phyloP scores from a whole-genome alignment of 2,888 invertebrate species.

The Drosophila trichaetosa region DNA sequence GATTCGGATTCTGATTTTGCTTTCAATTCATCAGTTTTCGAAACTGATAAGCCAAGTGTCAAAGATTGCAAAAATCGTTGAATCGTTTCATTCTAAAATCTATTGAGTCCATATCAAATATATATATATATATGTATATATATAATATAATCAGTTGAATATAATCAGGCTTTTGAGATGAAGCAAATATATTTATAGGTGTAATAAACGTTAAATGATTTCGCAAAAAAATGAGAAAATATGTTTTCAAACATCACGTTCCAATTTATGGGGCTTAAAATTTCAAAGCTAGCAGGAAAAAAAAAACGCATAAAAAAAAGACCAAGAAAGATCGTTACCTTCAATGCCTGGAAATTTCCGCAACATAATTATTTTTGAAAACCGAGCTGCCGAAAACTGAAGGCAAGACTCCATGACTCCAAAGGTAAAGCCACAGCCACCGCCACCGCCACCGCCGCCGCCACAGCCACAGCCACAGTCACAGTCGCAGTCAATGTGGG shows the following conservation, averaged over 20 bases:
- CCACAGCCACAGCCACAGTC: neutral
- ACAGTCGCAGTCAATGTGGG: neutral
- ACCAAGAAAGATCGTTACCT: slow-evolving; percentile 30
- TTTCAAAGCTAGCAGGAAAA: neutral
- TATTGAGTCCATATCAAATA: neutral
- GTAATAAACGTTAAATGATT: neutral
- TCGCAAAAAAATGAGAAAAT: neutral
- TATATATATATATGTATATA: neutral
- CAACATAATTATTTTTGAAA: slow-evolving; percentile 59
- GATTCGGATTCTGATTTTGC: neutral
- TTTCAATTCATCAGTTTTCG: neutral
- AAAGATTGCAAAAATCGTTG: neutral
- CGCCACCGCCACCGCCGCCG: neutral
- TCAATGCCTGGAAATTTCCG: slow-evolving; percentile 54
- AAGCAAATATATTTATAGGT: neutral
- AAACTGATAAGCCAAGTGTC: slow-evolving; percentile 4
- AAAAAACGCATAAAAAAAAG: neutral
- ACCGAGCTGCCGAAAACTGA: slow-evolving; percentile 23
- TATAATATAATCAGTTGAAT: neutral
- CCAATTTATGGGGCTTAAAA: slow-evolving; percentile 9
- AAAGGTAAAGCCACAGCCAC: neutral
- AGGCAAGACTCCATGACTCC: slow-evolving; percentile 3
- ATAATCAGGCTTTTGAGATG: neutral
- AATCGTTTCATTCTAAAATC: neutral
- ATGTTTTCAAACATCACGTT: neutral